These are phyloP conservation scores for Ciconia nigra DNA, from an alignment of 2,797 vertebrate species.

Conservation along the genomic window DNA sequence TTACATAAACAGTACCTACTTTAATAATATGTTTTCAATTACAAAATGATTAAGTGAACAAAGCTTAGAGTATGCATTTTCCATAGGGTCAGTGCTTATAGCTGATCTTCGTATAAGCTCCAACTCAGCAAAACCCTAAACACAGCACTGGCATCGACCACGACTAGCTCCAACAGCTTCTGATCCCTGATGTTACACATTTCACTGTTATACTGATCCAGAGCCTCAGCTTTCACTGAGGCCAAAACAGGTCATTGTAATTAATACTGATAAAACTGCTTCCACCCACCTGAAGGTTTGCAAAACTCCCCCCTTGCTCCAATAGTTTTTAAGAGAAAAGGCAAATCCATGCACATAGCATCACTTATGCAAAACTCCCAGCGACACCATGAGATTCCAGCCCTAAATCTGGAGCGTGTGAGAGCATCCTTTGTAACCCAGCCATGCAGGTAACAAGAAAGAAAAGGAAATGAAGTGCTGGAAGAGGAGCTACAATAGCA, in stretches of 20 bases:
- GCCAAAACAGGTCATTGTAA: background rate
- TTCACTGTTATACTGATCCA: background rate
- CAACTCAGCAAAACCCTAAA: background rate
- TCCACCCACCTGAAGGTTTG: background rate
- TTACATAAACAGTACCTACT: background rate
- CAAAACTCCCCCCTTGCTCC: background rate
- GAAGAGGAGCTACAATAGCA: background rate
- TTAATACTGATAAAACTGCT: background rate
- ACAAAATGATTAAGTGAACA: background rate
- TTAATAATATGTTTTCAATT: background rate
- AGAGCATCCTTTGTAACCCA: background rate
- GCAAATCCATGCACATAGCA: background rate
- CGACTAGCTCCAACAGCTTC: background rate
- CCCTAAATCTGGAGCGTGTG: background rate
- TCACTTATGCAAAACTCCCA: background rate
- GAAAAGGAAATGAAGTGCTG: background rate
- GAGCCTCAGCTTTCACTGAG: background rate
- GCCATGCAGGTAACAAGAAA: background rate
- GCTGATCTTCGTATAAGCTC: background rate
- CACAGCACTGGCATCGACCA: rapidly evolving
- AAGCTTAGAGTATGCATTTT: background rate
- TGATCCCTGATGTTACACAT: background rate
- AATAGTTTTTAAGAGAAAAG: background rate
- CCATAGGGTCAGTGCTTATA: background rate
- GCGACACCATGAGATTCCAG: background rate